These are phyloP conservation scores for Andrena trimmerana DNA, from an alignment of 2,888 invertebrate species.

Conservation along the genomic window DNA sequence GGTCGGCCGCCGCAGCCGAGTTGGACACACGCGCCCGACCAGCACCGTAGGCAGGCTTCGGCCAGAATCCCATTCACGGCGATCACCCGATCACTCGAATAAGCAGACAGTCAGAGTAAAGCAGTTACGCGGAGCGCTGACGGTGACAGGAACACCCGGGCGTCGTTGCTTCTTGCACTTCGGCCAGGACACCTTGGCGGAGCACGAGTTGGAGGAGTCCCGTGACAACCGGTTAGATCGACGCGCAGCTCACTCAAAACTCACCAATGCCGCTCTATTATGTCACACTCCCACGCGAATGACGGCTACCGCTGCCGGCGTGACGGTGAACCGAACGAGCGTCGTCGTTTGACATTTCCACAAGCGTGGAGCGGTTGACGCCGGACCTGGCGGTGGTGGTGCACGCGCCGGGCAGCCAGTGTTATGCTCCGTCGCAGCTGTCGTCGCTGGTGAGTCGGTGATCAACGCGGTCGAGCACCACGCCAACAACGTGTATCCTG, in stretches of 20 bases:
- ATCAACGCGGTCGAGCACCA: neutral
- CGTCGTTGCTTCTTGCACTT: neutral
- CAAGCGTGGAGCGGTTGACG: slow-evolving; percentile 57
- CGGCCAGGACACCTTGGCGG: neutral
- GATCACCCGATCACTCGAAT: neutral
- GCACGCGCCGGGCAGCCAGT: slow-evolving; percentile 30
- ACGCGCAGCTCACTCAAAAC: slow-evolving; percentile 17
- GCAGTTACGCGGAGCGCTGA: neutral
- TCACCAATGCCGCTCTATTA: slow-evolving; percentile 74
- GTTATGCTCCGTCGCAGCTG: slow-evolving; percentile 36
- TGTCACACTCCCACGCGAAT: slow-evolving; percentile 83
- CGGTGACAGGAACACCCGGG: neutral
- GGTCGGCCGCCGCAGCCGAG: slow-evolving; percentile 67
- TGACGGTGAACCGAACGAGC: slow-evolving; percentile 61
- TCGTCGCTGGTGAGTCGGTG: slow-evolving; percentile 7
- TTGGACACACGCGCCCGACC: slow-evolving; percentile 56
- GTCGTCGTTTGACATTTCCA: slow-evolving; percentile 79
- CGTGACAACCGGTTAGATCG: slow-evolving; percentile 33
- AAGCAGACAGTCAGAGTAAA: no score
- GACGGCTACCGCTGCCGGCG: slow-evolving; percentile 72
- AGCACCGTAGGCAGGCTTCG: neutral
- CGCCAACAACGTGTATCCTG: neutral
- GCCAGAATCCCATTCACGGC: neutral
- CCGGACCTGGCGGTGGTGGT: slow-evolving; percentile 16
- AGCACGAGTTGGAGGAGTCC: neutral